phyloP scores from a whole-genome alignment of 1,140 invertebrate species.

The Scaptomyza hsui region DNA sequence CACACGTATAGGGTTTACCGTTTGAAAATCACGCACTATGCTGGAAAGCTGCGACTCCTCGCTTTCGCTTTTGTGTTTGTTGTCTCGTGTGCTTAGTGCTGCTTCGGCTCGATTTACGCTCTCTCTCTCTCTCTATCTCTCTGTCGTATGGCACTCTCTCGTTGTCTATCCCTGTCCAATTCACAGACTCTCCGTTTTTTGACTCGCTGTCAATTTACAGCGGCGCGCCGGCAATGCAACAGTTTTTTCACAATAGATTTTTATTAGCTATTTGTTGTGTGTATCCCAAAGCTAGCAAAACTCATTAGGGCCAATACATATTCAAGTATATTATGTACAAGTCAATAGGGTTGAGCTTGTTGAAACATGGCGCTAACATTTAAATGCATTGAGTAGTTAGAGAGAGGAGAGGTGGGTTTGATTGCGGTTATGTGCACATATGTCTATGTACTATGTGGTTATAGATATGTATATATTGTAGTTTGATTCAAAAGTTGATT shows the following conservation, averaged over 20 bases:
- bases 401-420: background rate
- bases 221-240: constrained; percentile 75
- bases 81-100: constrained; percentile 49
- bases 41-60: constrained; percentile 43
- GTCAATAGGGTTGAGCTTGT: background rate
- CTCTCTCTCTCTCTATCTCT: constrained; percentile 8
- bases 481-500: constrained; percentile 47
- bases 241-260: constrained; percentile 71
- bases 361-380: constrained; percentile 21
- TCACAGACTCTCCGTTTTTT: background rate
- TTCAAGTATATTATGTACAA: background rate
- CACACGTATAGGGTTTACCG: constrained; percentile 9
- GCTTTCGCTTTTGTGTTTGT: constrained; percentile 80
- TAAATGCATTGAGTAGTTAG: constrained; percentile 10
- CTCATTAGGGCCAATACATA: constrained; percentile 55
- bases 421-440: constrained; percentile 18
- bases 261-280: constrained; percentile 56
- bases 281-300: constrained; percentile 61
- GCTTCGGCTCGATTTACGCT: constrained; percentile 27
- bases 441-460: background rate
- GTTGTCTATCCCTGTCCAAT: constrained; percentile 9
- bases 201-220: constrained; percentile 46
- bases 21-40: constrained; percentile 41
- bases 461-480: constrained; percentile 34
- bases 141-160: constrained; percentile 3